Percentiles rank a stretch among this genome's conserved stretches.
Conservation (phyloP, 2,113 vertebrate genomes). For the Corythaeola cristata region DNA sequence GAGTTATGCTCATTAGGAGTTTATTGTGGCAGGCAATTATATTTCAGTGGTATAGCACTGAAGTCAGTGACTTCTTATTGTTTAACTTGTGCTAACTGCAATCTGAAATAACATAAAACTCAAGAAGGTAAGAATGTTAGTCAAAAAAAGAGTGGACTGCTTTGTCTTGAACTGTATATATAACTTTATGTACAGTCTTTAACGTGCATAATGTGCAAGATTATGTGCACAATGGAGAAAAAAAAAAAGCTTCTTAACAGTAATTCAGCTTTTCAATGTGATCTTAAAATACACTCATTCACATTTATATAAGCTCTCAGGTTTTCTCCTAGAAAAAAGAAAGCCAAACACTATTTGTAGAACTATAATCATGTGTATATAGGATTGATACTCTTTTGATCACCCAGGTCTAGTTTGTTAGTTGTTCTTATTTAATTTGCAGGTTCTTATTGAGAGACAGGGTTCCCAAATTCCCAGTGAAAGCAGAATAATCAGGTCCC, state of each 20-base stretch:
- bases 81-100: background rate
- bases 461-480: background rate
- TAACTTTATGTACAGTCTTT: background rate
- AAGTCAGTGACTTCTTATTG: background rate
- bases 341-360: background rate
- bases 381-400: background rate
- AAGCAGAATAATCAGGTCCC: background rate
- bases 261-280: background rate
- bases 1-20: constrained; percentile 29
- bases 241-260: background rate
- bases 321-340: background rate
- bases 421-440: background rate
- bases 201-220: background rate
- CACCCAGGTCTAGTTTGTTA: background rate
- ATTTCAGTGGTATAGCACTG: background rate
- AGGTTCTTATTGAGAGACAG: background rate
- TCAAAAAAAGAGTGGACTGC: background rate
- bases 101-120: background rate
- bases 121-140: background rate
- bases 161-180: background rate
- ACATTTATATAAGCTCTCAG: background rate
- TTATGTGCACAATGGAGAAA: background rate
- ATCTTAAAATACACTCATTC: background rate
- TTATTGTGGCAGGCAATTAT: constrained; percentile 28
- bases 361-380: background rate